Evolutionary conservation across 2,888 invertebrate species (phyloP).

Genomic region (Monoplex corrugatus): DNA sequence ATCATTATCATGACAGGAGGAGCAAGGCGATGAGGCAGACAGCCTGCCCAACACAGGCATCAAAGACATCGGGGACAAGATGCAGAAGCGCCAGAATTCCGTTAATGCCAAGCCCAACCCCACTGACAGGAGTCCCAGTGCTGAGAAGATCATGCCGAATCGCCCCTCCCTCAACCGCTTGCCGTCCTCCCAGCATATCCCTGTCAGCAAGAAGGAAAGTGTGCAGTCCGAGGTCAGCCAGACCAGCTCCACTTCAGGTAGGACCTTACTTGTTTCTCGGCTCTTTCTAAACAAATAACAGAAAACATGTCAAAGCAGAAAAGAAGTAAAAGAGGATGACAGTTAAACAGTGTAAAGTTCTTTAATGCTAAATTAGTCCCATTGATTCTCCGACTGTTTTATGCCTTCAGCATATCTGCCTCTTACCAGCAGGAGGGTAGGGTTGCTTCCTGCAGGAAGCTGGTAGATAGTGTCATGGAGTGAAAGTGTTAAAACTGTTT

Average conservation of each 20-base stretch:
- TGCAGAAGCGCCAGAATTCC: constrained; percentile 50
- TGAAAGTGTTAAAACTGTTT: too few relatives aligned
- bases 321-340: too few relatives aligned
- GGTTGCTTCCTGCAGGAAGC: too few relatives aligned
- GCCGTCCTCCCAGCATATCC: constrained; percentile 60
- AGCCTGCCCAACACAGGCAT: constrained; percentile 28
- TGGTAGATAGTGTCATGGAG: too few relatives aligned
- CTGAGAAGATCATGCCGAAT: constrained; percentile 37
- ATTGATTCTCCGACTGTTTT: too few relatives aligned
- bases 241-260: constrained; percentile 65
- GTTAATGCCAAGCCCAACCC: constrained; percentile 37
- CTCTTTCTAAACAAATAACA: too few relatives aligned
- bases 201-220: constrained; percentile 72
- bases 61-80: constrained; percentile 43
- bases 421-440: too few relatives aligned
- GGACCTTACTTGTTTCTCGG: too few relatives aligned
- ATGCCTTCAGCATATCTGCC: too few relatives aligned
- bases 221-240: constrained; percentile 65
- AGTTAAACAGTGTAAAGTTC: too few relatives aligned
- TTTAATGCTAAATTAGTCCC: too few relatives aligned
- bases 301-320: too few relatives aligned
- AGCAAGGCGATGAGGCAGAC: constrained; percentile 34
- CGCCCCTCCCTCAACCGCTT: constrained; percentile 43
- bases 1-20: constrained; percentile 4
- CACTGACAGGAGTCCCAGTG: constrained; percentile 44